phyloP scores from a whole-genome alignment of 2,888 invertebrate genomes.

The Drosophila percnosoma region DNA sequence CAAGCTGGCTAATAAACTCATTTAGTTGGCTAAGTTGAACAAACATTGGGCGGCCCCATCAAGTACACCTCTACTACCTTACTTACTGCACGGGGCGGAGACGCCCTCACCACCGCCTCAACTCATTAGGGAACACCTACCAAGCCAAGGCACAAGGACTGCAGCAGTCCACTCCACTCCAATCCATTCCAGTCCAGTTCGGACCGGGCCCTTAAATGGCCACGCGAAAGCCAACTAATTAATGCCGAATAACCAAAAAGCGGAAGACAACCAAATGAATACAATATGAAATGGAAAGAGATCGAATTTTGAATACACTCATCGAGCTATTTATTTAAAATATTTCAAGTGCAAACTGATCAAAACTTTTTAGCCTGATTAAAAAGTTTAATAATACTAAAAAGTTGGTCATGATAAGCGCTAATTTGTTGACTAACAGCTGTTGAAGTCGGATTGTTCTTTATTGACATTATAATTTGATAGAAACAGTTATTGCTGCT shows the following conservation, averaged over 20 bases:
- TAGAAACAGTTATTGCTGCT: not conserved
- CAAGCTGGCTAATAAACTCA: conserved; percentile 72
- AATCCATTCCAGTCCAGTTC: not conserved
- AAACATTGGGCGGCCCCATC: conserved; percentile 71
- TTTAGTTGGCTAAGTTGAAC: conserved; percentile 68
- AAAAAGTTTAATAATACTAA: not conserved
- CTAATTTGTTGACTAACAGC: not conserved
- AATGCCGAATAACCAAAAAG: conserved; percentile 61
- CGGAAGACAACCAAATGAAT: conserved; percentile 65
- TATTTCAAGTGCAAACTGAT: not conserved
- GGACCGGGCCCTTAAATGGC: conserved; percentile 58
- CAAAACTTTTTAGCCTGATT: not conserved
- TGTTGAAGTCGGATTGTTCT: no score
- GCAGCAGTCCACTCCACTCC: not conserved
- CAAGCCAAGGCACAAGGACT: conserved; percentile 37
- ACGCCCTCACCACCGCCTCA: conserved; percentile 63
- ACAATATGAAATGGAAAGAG: conserved; percentile 11
- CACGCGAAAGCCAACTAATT: conserved; percentile 73
- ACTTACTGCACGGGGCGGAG: conserved; percentile 41
- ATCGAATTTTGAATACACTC: conserved; percentile 31
- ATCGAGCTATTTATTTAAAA: not conserved
- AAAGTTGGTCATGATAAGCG: not conserved
- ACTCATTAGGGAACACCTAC: conserved; percentile 75
- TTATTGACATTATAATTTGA: not conserved
- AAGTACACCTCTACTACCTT: conserved; percentile 65